These are phyloP conservation scores for Chiloscyllium plagiosum DNA, from an alignment of 2,113 vertebrate genomes.

Conservation along the genomic window DNA sequence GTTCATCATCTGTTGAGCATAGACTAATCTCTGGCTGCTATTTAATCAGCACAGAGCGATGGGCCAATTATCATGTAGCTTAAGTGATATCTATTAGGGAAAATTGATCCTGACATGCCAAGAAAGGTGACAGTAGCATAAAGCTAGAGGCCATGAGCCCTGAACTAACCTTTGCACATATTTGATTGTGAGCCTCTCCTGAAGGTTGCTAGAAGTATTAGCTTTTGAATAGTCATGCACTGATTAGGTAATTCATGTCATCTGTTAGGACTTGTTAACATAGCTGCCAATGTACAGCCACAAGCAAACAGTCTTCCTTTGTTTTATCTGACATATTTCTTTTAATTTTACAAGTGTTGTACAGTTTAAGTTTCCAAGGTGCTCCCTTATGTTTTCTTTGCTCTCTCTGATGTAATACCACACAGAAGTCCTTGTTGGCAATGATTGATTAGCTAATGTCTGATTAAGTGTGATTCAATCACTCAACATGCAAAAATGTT, in stretches of 20 bases:
- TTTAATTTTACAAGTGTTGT: slow-evolving; percentile 46
- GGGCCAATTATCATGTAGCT: slow-evolving; percentile 61
- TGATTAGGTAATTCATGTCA: slow-evolving; percentile 74
- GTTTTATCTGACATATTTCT: slow-evolving; percentile 65
- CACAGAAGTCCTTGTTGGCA: slow-evolving; percentile 57
- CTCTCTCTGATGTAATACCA: slow-evolving; percentile 54
- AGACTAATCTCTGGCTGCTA: slow-evolving; percentile 55
- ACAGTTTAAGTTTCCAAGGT: slow-evolving; percentile 47
- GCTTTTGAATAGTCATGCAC: slow-evolving; percentile 58
- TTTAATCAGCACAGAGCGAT: slow-evolving; percentile 58
- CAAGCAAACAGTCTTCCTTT: slow-evolving; percentile 67
- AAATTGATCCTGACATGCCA: slow-evolving; percentile 61
- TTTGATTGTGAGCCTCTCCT: slow-evolving; percentile 56
- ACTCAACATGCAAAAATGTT: slow-evolving; percentile 48
- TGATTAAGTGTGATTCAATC: slow-evolving; percentile 70
- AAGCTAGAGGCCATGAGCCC: slow-evolving; percentile 51
- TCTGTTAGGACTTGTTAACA: slow-evolving; percentile 74
- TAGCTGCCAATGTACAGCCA: slow-evolving; percentile 68
- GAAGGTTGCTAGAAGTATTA: slow-evolving; percentile 42
- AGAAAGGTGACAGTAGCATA: slow-evolving; percentile 50
- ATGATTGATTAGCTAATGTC: slow-evolving; percentile 68
- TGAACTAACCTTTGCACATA: slow-evolving; percentile 53
- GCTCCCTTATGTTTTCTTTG: slow-evolving; percentile 46
- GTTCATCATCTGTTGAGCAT: slow-evolving; percentile 53
- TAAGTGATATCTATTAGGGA: slow-evolving; percentile 62